Conservation (phyloP, 2,113 vertebrate species). For the Electrona antarctica region DNA sequence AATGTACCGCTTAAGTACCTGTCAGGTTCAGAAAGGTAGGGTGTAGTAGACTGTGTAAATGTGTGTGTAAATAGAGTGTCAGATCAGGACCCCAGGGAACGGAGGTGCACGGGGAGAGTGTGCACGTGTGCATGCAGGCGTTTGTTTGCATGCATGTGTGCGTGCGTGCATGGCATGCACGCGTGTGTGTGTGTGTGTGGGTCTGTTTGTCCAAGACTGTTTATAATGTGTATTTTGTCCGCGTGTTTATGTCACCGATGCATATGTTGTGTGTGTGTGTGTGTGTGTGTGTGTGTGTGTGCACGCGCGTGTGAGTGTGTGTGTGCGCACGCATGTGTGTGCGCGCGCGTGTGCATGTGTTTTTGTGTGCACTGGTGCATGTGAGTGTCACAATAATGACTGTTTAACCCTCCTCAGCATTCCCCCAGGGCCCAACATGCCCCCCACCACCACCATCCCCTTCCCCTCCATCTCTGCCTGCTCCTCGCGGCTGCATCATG, state of each 20-base stretch:
- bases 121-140: constrained; percentile 10
- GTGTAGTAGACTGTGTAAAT: constrained; percentile 74
- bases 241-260: not conserved
- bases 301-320: constrained; percentile 24
- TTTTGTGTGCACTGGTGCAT: constrained; percentile 47
- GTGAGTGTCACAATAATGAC: constrained; percentile 71
- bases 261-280: constrained; percentile 36
- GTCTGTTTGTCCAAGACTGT: not conserved
- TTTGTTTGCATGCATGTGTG: constrained; percentile 4
- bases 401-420: constrained; percentile 75
- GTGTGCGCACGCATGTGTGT: constrained; percentile 57
- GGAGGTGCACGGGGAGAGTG: constrained; percentile 60
- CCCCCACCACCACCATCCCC: constrained; percentile 43
- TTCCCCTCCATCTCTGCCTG: constrained; percentile 45
- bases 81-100: constrained; percentile 77
- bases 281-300: constrained; percentile 11
- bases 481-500: constrained; percentile 74
- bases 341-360: constrained; percentile 47
- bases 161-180: constrained; percentile 16
- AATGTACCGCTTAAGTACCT: constrained; percentile 80
- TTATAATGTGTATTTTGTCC: too few species aligned
- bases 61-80: constrained; percentile 81
- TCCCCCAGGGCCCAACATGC: constrained; percentile 59
- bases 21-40: constrained; percentile 76
- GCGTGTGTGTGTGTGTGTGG: constrained; percentile 6